Evolutionary conservation across 1,140 invertebrate genomes (phyloP).

Genomic region (Apis cerana): DNA sequence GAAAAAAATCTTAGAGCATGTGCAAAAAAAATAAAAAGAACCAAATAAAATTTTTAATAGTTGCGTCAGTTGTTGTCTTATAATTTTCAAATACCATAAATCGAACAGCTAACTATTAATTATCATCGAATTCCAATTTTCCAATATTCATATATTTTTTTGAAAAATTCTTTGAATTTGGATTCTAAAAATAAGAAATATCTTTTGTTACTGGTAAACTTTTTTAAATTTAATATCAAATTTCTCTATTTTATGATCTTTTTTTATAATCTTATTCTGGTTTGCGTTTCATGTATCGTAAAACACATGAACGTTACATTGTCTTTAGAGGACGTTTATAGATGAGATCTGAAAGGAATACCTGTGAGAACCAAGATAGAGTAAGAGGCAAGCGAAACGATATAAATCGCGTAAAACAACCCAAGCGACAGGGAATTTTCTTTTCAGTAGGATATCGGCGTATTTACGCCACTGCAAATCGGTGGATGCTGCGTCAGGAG

Average conservation of each 20-base stretch:
- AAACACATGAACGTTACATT: neutral
- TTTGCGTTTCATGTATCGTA: neutral
- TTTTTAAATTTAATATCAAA: neutral
- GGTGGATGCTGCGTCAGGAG: constrained; percentile 67
- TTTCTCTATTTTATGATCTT: neutral
- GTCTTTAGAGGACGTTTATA: neutral
- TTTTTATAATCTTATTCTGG: neutral
- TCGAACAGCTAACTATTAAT: neutral
- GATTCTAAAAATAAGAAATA: neutral
- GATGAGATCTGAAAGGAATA: neutral
- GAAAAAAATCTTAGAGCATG: neutral
- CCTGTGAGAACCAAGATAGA: neutral
- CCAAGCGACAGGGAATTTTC: neutral
- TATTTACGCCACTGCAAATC: constrained; percentile 55
- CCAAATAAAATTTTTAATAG: neutral
- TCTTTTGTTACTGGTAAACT: too few species aligned
- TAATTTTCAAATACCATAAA: neutral
- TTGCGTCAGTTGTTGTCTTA: constrained; percentile 9
- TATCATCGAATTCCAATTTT: neutral
- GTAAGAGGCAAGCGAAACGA: neutral
- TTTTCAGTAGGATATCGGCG: neutral
- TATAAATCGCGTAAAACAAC: neutral
- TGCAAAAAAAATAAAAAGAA: neutral
- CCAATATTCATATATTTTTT: too few species aligned
- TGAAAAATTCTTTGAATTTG: neutral